A percentile compares a stretch with the other conserved stretches of the same genome.
phyloP scores from a whole-genome alignment of 2,888 invertebrate species.

The Rapana venosa region DNA sequence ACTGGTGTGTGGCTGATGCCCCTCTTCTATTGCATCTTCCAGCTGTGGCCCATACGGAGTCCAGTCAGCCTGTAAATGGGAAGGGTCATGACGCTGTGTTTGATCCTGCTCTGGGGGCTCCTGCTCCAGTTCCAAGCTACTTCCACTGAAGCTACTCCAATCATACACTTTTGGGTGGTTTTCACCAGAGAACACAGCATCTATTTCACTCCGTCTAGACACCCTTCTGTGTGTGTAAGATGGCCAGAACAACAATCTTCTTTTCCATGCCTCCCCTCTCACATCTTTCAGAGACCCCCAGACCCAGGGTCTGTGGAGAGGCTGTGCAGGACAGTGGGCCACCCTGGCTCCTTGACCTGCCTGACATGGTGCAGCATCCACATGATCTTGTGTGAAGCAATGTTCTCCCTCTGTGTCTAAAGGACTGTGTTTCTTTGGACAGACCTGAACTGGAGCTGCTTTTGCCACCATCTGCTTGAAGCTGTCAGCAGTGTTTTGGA shows the following conservation, averaged over 20 bases:
- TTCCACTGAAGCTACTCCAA: neutral
- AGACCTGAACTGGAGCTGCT: no score
- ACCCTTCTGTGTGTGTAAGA: neutral
- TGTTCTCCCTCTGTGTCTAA: neutral
- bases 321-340: neutral
- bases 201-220: neutral
- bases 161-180: neutral
- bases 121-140: neutral
- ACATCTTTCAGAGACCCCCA: neutral
- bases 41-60: no score
- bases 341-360: neutral
- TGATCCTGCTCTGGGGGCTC: neutral
- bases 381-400: neutral
- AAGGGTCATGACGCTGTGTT: neutral
- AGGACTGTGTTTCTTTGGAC: no score
- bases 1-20: neutral
- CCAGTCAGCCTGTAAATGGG: no score
- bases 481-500: no score
- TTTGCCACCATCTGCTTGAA: no score
- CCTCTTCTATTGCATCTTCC: no score
- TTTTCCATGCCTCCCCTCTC: constrained; percentile 12
- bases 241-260: neutral
- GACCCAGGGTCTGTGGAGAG: neutral
- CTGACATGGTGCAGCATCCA: neutral
- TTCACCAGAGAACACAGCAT: neutral